These are phyloP conservation scores for Epirrhoe tristata DNA, from an alignment of 2,888 invertebrate species.

Conservation along the genomic window DNA sequence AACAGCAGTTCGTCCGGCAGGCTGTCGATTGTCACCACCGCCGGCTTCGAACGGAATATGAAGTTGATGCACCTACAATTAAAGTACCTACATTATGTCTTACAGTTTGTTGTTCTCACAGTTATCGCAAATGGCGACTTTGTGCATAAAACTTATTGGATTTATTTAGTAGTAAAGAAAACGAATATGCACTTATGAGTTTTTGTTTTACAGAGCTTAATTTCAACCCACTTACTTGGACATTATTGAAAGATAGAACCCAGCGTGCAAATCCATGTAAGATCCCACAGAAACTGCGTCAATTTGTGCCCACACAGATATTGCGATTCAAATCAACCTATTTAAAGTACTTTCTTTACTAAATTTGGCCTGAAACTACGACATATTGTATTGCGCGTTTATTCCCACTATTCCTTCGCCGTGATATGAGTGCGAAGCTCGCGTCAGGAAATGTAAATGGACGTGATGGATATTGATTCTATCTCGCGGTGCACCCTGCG, in stretches of 20 bases:
- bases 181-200: not conserved
- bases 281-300: constrained; percentile 40
- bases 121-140: not conserved
- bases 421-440: constrained; percentile 12
- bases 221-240: constrained; percentile 38
- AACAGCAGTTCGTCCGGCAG: constrained; percentile 76
- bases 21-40: constrained; percentile 50
- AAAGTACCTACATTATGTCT: not conserved
- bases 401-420: constrained; percentile 28
- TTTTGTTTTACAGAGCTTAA: not conserved
- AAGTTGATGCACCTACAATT: constrained; percentile 39
- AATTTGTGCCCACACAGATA: constrained; percentile 44
- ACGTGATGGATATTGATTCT: constrained; percentile 31
- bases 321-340: constrained; percentile 57
- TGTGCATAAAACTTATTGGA: not conserved
- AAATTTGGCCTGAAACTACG: constrained; percentile 54
- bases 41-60: constrained; percentile 39
- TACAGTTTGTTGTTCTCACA: not conserved
- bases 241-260: constrained; percentile 33
- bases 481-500: constrained; percentile 27
- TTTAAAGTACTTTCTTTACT: constrained; percentile 45
- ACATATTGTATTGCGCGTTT: constrained; percentile 43
- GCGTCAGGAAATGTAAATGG: constrained; percentile 2
- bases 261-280: constrained; percentile 22
- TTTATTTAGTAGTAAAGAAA: not conserved